Base-by-base conservation (phyloP, 2,113 vertebrate species). In the Apodemus sylvaticus region DNA sequence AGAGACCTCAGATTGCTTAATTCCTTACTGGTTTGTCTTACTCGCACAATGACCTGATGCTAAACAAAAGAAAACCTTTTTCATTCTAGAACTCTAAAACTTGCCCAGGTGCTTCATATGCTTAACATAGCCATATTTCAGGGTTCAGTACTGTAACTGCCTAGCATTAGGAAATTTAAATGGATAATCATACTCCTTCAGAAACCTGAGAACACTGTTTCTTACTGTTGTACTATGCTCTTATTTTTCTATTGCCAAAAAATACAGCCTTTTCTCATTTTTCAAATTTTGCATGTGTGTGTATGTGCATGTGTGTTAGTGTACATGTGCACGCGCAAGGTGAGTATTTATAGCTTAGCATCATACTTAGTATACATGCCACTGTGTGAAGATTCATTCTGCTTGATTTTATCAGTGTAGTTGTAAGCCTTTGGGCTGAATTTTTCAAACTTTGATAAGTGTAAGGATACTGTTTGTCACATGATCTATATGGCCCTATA, bases 331-430 rank as follows among this genome's bases (percentile, higher is more conserved):
- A 55, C n/a, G 76, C 16, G 68, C 34, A 70, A 20, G 34, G 70
- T 87, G 42, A 90, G 55, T 13, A 78, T 82, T 86, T 88, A 34
- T 94, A 88, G 58, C 93, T 92, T n/a, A 93, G 29, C 45, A 12
- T 91, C 79, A 71, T 71, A 81, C 58, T 3, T 86, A n/a, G 5
- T 48, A 76, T 71, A 42, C 48, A 53, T 71, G 36, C 20, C 20
- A 77, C 81, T 91, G 78, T 71, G 45, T 76, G 29, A 62, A 88
- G 79, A 92, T 85, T 42, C 85, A 51, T 86, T 87, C 42, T 78
- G 19, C 53, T 58, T 86, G 66, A 73, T 77, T 70, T 73, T 22
- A 62, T 83, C 39, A 68, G 19, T 86, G 26, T 89, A 71, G 31
- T 89, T 64, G 20, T 66, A 22, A 73, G 19, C 14, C 53, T 39